Base-by-base conservation (phyloP, 2,888 invertebrate species). In the Parnassius smintheus region DNA sequence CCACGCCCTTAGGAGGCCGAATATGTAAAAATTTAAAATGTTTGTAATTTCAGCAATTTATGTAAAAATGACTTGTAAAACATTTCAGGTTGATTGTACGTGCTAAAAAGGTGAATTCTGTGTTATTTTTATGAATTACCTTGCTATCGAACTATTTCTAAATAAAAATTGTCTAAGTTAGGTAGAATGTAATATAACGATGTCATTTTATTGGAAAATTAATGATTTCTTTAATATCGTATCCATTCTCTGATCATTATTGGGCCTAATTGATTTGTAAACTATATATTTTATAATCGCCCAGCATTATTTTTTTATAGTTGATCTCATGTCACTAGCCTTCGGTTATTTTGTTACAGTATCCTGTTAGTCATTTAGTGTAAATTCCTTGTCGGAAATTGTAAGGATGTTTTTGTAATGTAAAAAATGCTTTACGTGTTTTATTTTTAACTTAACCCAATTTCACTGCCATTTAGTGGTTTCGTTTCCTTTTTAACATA, bases 311-410 rank as follows among this genome's bases (percentile, higher is more conserved):
- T n/a, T 52, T 62, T 66, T 61, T 69, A 69, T 71, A 62, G 71
- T 75, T 79, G 79, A 79, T 79, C 79, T 79, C 79, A 78, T 74
- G 69, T 71, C 44, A 13, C 70, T 70, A 75, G 72, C 73, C 74
- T 74, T 75, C 71, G 54, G 61, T 66, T 66, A 62, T 64, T 67
- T 66, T 53, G 65, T 64, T 66, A 66, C 63, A 70, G 70, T 63
- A 67, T 65, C 56, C 48, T 67, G 61, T 64, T 62, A 66, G 52
- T 53, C 62, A 57, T 63, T 62, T 65, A 58, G 60, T 62, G 62
- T 66, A 58, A 59, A 58, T 63, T 46, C 66, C 60, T 64, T 48
- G 56, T 62, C 13, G 64, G 48, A 63, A 51, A 59, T 59, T 54
- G 53, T 57, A 64, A 48, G 48, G 59, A 48, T 59, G 50, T 64